Conservation (phyloP, 1,140 invertebrate genomes). For the Daktulosphaira vitifoliae region DNA sequence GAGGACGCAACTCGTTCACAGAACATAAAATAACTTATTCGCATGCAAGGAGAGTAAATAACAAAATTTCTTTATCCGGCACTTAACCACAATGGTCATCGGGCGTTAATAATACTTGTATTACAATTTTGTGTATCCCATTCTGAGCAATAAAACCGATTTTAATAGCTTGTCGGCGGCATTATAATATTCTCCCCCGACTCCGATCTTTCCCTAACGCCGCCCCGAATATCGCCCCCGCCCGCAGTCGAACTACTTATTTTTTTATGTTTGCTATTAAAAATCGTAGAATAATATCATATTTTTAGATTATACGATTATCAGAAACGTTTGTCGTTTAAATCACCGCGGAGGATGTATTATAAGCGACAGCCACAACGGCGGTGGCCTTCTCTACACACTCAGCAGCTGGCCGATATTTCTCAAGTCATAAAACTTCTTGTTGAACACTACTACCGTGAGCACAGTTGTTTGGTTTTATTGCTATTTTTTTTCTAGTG, state of each 20-base stretch:
- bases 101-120: slow-evolving; percentile 29
- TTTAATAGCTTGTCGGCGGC: slow-evolving; percentile 33
- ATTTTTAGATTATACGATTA: slow-evolving; percentile 34
- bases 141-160: slow-evolving; percentile 17
- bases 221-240: too few relatives aligned
- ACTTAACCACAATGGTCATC: slow-evolving; percentile 19
- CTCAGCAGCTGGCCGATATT: not conserved
- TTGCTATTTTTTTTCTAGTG: too few relatives aligned
- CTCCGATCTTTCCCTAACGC: not conserved
- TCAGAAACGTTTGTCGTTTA: slow-evolving; percentile 33
- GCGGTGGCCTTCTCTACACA: slow-evolving; percentile 14
- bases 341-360: slow-evolving; percentile 3
- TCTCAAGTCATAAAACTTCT: slow-evolving; percentile 26
- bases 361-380: not conserved
- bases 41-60: slow-evolving; percentile 12
- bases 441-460: not conserved
- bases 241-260: not conserved
- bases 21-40: slow-evolving; percentile 22
- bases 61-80: slow-evolving; percentile 14
- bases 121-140: slow-evolving; percentile 21
- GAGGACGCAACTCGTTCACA: slow-evolving; percentile 12
- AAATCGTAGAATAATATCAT: slow-evolving; percentile 29
- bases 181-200: not conserved
- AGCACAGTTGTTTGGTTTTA: not conserved
- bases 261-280: slow-evolving; percentile 33